These are phyloP conservation scores for Mantis religiosa DNA, from an alignment of 2,888 invertebrate genomes.

Conservation along the genomic window DNA sequence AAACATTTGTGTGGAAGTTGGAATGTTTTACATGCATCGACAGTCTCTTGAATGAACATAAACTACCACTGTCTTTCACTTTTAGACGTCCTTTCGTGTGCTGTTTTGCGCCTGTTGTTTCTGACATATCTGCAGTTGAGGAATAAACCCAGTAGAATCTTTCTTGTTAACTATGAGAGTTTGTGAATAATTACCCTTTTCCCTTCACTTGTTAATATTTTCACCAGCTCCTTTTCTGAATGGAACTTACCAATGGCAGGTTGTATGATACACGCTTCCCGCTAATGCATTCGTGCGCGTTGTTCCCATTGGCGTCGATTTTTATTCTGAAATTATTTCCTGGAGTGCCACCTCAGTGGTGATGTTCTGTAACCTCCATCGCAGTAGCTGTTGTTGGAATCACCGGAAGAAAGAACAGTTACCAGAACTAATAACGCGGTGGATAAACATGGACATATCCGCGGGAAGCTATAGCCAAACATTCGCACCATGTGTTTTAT, in stretches of 20 bases:
- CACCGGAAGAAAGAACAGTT: constrained; percentile 13
- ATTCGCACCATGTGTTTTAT: neutral
- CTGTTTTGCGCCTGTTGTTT: neutral
- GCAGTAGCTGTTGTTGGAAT: constrained; percentile 19
- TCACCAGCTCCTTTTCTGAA: neutral
- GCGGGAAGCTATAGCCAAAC: neutral
- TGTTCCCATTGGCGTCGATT: neutral
- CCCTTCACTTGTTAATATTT: neutral
- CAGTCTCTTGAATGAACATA: no score
- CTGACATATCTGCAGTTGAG: neutral
- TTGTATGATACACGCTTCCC: neutral
- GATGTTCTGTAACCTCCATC: neutral
- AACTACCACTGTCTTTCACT: neutral
- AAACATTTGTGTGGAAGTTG: neutral
- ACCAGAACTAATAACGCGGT: neutral
- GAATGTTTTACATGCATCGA: no score
- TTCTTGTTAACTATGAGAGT: neutral
- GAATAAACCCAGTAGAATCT: neutral
- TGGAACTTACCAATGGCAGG: neutral
- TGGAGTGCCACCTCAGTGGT: neutral
- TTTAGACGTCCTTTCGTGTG: neutral
- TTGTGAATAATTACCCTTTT: no score
- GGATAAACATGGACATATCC: neutral
- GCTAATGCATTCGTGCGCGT: neutral
- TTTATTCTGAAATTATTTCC: neutral